Percentiles rank a stretch among this genome's conserved stretches.
These are phyloP conservation scores for Tragelaphus imberbis DNA, from an alignment of 2,113 vertebrate species.

Conservation along the genomic window DNA sequence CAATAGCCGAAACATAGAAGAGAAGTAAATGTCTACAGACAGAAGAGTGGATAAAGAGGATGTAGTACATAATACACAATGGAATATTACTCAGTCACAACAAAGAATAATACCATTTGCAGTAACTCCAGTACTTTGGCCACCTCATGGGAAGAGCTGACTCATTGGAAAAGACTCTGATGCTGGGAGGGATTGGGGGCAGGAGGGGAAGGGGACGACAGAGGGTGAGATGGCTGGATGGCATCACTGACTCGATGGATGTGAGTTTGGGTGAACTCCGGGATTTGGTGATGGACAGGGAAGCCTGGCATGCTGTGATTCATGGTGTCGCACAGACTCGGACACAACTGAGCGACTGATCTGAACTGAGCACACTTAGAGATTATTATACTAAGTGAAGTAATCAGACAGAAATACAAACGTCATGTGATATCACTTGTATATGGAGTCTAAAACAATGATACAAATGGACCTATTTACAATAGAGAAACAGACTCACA, in stretches of 20 bases:
- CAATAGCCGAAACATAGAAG: background rate
- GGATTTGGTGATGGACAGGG: no score
- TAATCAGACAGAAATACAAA: background rate
- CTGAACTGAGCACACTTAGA: background rate
- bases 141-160: no score
- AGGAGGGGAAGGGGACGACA: no score
- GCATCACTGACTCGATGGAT: no score
- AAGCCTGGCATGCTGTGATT: no score
- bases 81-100: background rate
- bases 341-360: no score
- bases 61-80: background rate
- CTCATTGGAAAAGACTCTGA: no score
- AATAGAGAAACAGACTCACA: background rate
- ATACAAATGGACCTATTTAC: background rate
- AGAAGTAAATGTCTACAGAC: rapidly evolving
- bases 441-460: background rate
- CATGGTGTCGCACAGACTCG: rapidly evolving
- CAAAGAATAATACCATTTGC: background rate
- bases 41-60: background rate
- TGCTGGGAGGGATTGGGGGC: no score
- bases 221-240: no score
- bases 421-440: background rate
- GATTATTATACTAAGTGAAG: background rate
- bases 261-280: no score
- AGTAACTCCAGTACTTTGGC: no score